These are phyloP conservation scores for Galago senegalensis DNA, from an alignment of 2,797 vertebrate species.

Conservation along the genomic window DNA sequence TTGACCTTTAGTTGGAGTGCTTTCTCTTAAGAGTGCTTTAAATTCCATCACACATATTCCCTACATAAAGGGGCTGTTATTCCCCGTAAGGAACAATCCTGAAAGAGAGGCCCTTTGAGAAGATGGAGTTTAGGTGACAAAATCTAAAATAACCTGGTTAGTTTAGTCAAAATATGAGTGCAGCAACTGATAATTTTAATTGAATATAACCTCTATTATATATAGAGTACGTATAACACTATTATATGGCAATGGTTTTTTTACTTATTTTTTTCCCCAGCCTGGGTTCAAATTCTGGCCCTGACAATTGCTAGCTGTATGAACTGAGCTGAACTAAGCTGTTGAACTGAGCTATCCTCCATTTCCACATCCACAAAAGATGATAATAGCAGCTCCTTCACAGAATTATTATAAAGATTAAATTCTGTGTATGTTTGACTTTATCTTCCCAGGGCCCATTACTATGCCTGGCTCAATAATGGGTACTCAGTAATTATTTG, in stretches of 20 bases:
- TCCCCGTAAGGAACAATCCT: neutral
- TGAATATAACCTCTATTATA: neutral
- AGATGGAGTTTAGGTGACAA: neutral
- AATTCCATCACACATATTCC: neutral
- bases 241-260: neutral
- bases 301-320: neutral
- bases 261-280: neutral
- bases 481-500: constrained; percentile 15
- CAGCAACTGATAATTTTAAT: neutral
- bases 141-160: neutral
- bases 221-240: neutral
- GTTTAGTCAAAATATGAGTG: constrained; percentile 28
- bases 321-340: neutral
- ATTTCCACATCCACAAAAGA: neutral
- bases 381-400: neutral
- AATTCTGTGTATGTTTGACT: neutral
- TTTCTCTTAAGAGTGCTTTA: neutral
- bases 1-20: neutral
- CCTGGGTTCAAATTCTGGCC: neutral
- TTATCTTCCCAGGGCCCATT: neutral
- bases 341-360: neutral
- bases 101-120: neutral
- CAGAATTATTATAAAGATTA: neutral
- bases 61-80: neutral
- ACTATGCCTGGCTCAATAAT: neutral